Conservation (phyloP, 2,888 invertebrate species). For the Eristalis tenax region DNA sequence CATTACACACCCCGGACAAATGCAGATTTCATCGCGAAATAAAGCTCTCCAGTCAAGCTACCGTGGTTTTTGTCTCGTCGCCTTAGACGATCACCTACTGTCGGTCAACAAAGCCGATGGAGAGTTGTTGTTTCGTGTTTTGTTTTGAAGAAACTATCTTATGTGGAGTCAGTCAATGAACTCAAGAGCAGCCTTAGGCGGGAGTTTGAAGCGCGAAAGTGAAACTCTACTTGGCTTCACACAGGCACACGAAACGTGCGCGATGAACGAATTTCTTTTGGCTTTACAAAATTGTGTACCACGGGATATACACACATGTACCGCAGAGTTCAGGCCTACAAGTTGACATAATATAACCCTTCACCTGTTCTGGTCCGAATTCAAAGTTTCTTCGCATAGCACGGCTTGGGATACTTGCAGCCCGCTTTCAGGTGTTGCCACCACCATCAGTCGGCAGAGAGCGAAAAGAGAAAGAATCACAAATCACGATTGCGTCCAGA, state of each 20-base stretch:
- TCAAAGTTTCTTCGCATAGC: slow-evolving; percentile 21
- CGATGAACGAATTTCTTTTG: slow-evolving; percentile 35
- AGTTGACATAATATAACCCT: slow-evolving; percentile 46
- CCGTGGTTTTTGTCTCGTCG: slow-evolving; percentile 7
- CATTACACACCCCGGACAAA: slow-evolving; percentile 19
- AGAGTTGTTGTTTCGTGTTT: slow-evolving; percentile 21
- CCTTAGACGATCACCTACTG: slow-evolving; percentile 13
- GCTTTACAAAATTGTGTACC: neutral
- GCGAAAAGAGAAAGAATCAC: slow-evolving; percentile 63
- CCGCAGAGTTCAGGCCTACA: slow-evolving; percentile 9
- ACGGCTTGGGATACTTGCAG: slow-evolving; percentile 22
- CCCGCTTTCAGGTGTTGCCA: neutral
- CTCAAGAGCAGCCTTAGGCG: slow-evolving; percentile 36
- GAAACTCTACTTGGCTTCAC: slow-evolving; percentile 43
- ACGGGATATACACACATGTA: neutral
- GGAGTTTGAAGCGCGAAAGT: slow-evolving; percentile 52
- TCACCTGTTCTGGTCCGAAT: slow-evolving; percentile 49
- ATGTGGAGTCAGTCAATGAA: slow-evolving; percentile 45
- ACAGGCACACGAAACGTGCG: neutral
- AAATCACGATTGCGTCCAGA: slow-evolving; percentile 67
- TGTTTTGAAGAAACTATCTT: slow-evolving; percentile 32
- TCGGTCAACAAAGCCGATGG: slow-evolving; percentile 30
- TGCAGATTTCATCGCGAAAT: slow-evolving; percentile 24
- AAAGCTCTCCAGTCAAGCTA: slow-evolving; percentile 1
- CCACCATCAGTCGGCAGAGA: neutral